Base-by-base conservation (phyloP, 2,888 invertebrate genomes). In the Bombylius discolor region DNA sequence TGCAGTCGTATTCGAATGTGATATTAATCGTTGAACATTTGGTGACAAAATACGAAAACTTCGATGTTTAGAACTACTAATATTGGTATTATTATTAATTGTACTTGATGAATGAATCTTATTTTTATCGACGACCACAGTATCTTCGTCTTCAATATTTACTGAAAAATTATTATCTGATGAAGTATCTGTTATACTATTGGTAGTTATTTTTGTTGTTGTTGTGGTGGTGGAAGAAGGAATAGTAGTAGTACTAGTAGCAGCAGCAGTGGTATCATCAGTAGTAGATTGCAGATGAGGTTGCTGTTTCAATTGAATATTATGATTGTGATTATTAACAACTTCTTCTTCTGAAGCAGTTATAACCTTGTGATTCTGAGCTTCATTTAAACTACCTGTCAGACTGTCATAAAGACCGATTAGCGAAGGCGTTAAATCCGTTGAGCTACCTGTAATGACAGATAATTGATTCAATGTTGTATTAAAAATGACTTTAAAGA, bases 391-490 rank as follows among this genome's bases (percentile, higher is more conserved):
- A 79, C 79, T 68, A 57, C 65, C 69, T 48, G 71, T 72, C 63
- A 91, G 78, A 62, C 87, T 86, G 77, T 93, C 92, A 73, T 90
- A 91, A 75, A 90, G 87, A 61, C 87, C 88, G 75, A 93, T 81
- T 61, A 92, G 80, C 63, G 88, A 86, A 58, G 91, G 89, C 70
- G 89, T 85, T 72, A 93, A 78, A 72, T 93, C 92, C 66, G 87
- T 85, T 64, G 89, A 87, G 68, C 88, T 85, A 73, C 91, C 92
- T 92, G 83, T 49, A 81, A 81, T 64, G 68, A 76, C 67, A 70
- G 59, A 64, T 66, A 68, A 63, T 42, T 31, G 48, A 39, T 48
- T 31, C 8, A 48, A n/a, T 42, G 3, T 42, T 42, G 3, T 42
- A 61, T 23, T 23, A 23, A 23, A 23, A 23, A 23, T 23, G 23